Base-by-base conservation (phyloP, 2,888 invertebrate species). In the Desoria tigrina region DNA sequence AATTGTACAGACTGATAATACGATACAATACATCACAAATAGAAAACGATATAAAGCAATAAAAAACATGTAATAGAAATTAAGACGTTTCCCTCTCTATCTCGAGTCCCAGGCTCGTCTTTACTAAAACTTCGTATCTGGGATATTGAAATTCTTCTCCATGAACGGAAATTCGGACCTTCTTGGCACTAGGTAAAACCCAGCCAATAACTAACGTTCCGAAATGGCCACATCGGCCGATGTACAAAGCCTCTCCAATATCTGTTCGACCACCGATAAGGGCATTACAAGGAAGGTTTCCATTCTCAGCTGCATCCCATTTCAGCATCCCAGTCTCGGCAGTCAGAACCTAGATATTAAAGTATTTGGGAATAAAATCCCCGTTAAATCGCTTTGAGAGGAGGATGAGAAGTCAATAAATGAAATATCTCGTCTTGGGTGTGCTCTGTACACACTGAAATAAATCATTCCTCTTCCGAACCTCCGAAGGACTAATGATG, bases 401-500 rank as follows among this genome's bases (percentile, higher is more conserved):
- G n/a, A n/a, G n/a, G n/a, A n/a, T n/a, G n/a, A n/a, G n/a, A n/a
- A n/a, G n/a, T n/a, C n/a, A n/a, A n/a, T n/a, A n/a, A n/a, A n/a
- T n/a, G n/a, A n/a, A n/a, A n/a, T n/a, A n/a, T n/a, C n/a, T n/a
- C n/a, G n/a, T n/a, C n/a, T n/a, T n/a, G n/a, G n/a, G n/a, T n/a
- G n/a, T n/a, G n/a, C n/a, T n/a, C n/a, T n/a, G n/a, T n/a, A n/a
- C n/a, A 9, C 18, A 53, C 24, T 14, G 11, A 24, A 53, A 53
- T 53, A 53, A 53, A 53, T 53, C 53, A 49, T 18, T 24, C 53
- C 53, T 23, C 6, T n/a, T n/a, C n/a, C n/a, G n/a, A n/a, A n/a
- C n/a, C n/a, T n/a, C n/a, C n/a, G n/a, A 60, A 60, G 42, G 28
- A 39, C 63, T 66, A 66, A 66, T 66, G 66, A 66, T 66, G 63